These are phyloP conservation scores for Danionella dracula DNA, from an alignment of 2,797 vertebrate species.

Conservation along the genomic window DNA sequence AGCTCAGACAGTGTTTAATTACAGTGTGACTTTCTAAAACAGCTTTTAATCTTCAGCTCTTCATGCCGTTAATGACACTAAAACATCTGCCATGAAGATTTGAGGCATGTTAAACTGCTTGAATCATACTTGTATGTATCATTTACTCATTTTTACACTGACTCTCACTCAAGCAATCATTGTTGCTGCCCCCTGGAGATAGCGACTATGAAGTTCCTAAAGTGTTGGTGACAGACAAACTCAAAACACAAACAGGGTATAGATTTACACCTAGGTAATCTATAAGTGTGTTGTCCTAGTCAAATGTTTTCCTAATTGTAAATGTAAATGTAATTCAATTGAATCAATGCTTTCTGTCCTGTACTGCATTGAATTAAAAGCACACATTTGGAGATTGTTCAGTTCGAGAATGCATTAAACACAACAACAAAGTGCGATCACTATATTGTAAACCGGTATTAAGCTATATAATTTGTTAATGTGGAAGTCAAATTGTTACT, in stretches of 20 bases:
- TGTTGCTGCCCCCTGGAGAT: constrained; percentile 6
- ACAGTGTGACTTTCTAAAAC: background rate
- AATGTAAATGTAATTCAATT: too few relatives aligned
- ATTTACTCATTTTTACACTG: background rate
- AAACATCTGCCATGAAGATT: background rate
- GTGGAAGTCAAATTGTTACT: too few relatives aligned
- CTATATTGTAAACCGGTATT: too few relatives aligned
- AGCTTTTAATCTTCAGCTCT: background rate
- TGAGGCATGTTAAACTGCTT: background rate
- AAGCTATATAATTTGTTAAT: too few relatives aligned
- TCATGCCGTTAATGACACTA: background rate
- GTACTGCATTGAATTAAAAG: too few relatives aligned
- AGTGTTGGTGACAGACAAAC: constrained; percentile 10
- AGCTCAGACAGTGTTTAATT: background rate
- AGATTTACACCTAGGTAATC: background rate
- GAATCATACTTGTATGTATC: background rate
- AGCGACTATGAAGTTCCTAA: background rate
- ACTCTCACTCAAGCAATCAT: constrained; percentile 1
- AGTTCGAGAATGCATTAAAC: too few relatives aligned
- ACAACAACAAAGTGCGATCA: too few relatives aligned
- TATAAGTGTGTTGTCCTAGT: too few relatives aligned
- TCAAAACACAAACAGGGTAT: background rate
- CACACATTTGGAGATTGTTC: too few relatives aligned
- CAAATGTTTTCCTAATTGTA: too few relatives aligned
- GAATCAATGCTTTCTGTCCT: too few relatives aligned